Percentiles rank a stretch among this genome's conserved stretches.
Conservation (phyloP, 1,140 invertebrate species). For the Drosophila ananassae region DNA sequence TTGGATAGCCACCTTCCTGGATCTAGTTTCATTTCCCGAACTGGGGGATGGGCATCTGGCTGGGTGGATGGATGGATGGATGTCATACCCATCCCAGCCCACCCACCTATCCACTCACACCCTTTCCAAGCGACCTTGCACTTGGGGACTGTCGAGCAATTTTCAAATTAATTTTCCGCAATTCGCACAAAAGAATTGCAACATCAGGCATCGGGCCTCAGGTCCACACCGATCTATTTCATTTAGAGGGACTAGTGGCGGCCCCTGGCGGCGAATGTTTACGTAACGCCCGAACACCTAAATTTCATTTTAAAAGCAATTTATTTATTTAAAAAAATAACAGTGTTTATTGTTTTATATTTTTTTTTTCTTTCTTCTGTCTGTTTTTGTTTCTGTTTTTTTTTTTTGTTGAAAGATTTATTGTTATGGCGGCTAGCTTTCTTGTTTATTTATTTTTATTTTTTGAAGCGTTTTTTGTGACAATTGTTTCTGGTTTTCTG, state of each 20-base stretch:
- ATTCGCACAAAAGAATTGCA: constrained; percentile 14
- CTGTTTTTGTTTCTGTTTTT: constrained; percentile 11
- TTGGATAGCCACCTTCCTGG: not conserved
- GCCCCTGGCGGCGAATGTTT: constrained; percentile 31
- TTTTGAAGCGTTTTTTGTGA: constrained; percentile 7
- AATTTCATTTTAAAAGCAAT: constrained; percentile 40
- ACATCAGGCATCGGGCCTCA: not conserved
- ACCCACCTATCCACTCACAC: not conserved
- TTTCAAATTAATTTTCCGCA: constrained; percentile 30
- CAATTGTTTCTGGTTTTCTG: constrained; percentile 22
- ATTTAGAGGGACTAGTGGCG: constrained; percentile 15
- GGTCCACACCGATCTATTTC: constrained; percentile 22
- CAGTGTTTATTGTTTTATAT: not conserved
- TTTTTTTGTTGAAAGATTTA: constrained; percentile 44
- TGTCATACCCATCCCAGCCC: no score
- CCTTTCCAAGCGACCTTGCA: constrained; percentile 30
- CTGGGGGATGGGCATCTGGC: not conserved
- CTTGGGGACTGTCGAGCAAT: constrained; percentile 21
- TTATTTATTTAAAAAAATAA: constrained; percentile 52
- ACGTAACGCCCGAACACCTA: constrained; percentile 18
- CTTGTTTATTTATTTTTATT: constrained; percentile 5
- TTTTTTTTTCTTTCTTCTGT: not conserved
- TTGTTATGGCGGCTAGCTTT: constrained; percentile 30
- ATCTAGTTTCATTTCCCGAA: constrained; percentile 4
- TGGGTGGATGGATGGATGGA: not conserved